Conservation (phyloP, 2,113 vertebrate genomes). For the Cyphomyrus plagiostoma region DNA sequence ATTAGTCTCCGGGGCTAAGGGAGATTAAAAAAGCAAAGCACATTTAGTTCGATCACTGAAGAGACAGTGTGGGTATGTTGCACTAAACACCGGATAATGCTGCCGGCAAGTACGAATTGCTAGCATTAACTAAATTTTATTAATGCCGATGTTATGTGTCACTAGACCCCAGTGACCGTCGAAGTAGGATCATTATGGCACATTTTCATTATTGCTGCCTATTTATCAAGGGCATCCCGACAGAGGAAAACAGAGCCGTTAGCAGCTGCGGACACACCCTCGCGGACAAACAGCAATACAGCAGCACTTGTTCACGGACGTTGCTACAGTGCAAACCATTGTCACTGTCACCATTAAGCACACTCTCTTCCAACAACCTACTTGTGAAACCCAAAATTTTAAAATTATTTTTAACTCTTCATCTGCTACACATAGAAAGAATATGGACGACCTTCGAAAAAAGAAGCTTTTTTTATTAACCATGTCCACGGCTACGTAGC, state of each 20-base stretch:
- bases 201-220: conserved; percentile 33
- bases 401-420: not conserved
- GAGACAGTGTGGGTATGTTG: not conserved
- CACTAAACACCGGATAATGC: not conserved
- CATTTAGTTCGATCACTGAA: not conserved
- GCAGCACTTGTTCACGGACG: not conserved
- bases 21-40: not conserved
- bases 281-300: conserved; percentile 28
- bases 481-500: not conserved
- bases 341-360: not conserved
- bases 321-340: not conserved
- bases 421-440: not conserved
- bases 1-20: not conserved
- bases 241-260: conserved; percentile 12
- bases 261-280: conserved; percentile 58
- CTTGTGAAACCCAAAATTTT: not conserved
- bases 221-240: conserved; percentile 39
- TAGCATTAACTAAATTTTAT: conserved; percentile 3
- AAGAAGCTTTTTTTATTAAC: not conserved
- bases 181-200: not conserved
- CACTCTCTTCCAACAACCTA: not conserved
- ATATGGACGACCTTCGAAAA: not conserved
- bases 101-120: not conserved
- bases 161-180: conserved; percentile 26
- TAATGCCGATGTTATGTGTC: conserved; percentile 20